Percentiles rank a stretch among this genome's conserved stretches.
These are phyloP conservation scores for Sebastes matsubarae DNA, from an alignment of 2,797 vertebrate species.

Conservation along the genomic window DNA sequence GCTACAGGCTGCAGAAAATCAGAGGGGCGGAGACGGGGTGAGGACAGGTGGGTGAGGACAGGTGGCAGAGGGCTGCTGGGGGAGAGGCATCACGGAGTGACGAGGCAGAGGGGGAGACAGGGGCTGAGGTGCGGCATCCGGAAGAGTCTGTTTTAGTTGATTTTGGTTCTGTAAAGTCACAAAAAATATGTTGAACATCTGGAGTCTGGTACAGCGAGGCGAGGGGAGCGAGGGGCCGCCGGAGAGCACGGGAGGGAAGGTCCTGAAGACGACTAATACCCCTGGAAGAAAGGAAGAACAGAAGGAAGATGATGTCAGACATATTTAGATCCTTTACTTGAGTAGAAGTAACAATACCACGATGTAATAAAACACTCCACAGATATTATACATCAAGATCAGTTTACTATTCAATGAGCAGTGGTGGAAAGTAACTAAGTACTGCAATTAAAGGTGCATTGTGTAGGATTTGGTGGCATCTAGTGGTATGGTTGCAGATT, in stretches of 20 bases:
- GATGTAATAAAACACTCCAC: background rate
- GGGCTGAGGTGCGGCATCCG: slow-evolving; percentile 61
- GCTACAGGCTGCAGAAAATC: slow-evolving; percentile 61
- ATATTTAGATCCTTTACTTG: background rate
- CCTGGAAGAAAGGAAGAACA: slow-evolving; percentile 59
- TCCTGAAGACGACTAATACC: slow-evolving; percentile 76
- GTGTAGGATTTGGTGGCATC: too few species aligned
- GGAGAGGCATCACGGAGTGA: slow-evolving; percentile 26
- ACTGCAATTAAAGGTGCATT: background rate
- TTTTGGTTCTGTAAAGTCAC: slow-evolving; percentile 83
- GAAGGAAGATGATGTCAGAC: background rate
- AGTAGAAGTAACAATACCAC: background rate
- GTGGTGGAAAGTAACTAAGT: too few species aligned
- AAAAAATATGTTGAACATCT: slow-evolving; percentile 83
- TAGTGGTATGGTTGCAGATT: too few species aligned
- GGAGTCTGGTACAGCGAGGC: slow-evolving; percentile 74
- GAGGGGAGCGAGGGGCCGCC: slow-evolving; percentile 53
- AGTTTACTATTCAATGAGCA: background rate
- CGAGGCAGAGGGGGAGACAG: background rate
- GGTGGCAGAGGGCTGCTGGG: background rate
- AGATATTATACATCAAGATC: background rate
- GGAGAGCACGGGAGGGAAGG: slow-evolving; percentile 44
- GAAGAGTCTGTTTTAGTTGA: slow-evolving; percentile 79
- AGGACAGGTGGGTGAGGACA: background rate
- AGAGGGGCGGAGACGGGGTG: background rate